These are phyloP conservation scores for Herpailurus yagouaroundi DNA, from an alignment of 2,113 vertebrate species.

Conservation along the genomic window DNA sequence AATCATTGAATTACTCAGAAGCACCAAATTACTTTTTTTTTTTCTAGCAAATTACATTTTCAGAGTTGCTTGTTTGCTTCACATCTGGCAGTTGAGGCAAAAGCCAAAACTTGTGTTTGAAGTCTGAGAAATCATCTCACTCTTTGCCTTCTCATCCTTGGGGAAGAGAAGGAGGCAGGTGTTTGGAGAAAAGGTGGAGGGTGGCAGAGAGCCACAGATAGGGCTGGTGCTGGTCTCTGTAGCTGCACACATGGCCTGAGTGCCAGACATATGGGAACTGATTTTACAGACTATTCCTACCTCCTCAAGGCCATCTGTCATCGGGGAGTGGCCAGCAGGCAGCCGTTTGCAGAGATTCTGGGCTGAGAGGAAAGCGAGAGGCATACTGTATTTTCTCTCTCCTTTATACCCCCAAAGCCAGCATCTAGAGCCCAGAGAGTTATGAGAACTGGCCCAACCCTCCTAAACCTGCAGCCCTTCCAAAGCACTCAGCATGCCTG, in stretches of 20 bases:
- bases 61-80: constrained; percentile 82
- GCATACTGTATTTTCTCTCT: neutral
- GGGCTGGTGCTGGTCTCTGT: neutral
- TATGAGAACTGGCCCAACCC: neutral
- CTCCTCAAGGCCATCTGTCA: neutral
- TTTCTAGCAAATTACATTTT: constrained; percentile 80
- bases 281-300: neutral
- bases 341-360: neutral
- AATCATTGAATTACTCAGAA: constrained; percentile 83
- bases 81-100: constrained; percentile 79
- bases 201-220: neutral
- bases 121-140: neutral
- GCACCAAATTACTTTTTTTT: constrained; percentile 81
- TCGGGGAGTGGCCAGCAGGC: neutral
- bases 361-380: neutral
- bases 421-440: neutral
- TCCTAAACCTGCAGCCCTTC: neutral
- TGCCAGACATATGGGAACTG: neutral
- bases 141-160: neutral
- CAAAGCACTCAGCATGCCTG: neutral
- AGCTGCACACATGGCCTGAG: neutral
- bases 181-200: neutral
- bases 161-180: neutral
- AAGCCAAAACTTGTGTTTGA: constrained; percentile 44
- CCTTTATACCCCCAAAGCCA: neutral